Evolutionary conservation across 2,797 vertebrate species (phyloP), one percentile per base, ranked within the genome.

Genomic region (Acipenser ruthenus): DNA sequence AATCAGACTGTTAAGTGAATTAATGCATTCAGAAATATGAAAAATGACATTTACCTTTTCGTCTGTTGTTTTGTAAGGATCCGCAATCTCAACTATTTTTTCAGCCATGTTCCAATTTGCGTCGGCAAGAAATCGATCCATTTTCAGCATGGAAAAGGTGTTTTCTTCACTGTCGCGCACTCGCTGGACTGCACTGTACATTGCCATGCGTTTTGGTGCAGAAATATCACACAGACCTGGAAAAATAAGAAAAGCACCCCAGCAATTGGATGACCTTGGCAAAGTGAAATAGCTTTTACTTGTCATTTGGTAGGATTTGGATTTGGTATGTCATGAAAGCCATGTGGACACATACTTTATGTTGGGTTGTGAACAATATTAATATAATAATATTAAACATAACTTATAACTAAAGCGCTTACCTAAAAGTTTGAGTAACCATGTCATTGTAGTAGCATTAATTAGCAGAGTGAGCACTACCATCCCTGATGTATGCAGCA

Each of bases 61-160:
- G 15, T 56, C 47, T 2, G 51, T 52, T 12, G 68, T 69, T 63
- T 69, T 63, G 65, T 69, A 66, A 11, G 68, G 68, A 47, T 69
- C 68, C 12, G 65, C 64, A 10, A 66, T 62, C 5, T 63, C 50
- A 8, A 69, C 68, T 56, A 7, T 53, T 13, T 66, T 23, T 37
- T 65, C 64, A 6, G 64, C 68, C 60, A 66, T 66, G 11, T 49
- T 59, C 68, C 68, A 67, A 65, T 67, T 67, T 15, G 66, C 62
- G 8, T 70, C 62, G 6, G 69, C 69, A 18, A 67, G 63, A 58
- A 64, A 70, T 23, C 62, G 12, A 62, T 70, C 69, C 10, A 70
- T 67, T 61, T 67, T 70, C 55, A 70, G 61, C 69, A 70, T 37
- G 50, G 61, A 64, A 15, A 70, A 53, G 50, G 69, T 70, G 69